Evolutionary conservation across 1,140 invertebrate genomes (phyloP), one percentile per base, ranked within the genome.

Genomic region (Hestina assimilis): DNA sequence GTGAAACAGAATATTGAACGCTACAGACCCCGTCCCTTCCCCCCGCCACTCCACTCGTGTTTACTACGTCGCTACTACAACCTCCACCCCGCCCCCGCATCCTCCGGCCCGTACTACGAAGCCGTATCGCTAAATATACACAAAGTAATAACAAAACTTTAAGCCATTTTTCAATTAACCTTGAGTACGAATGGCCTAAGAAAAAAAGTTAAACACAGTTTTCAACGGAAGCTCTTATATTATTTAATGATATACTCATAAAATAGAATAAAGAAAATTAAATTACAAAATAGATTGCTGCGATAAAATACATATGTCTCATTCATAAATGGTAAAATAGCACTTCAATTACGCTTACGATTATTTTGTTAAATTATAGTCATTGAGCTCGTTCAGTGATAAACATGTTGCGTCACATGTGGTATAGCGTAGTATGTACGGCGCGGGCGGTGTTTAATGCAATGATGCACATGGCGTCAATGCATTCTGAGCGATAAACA

Each of bases 31-130:
- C 26, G 41, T 21, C 52, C 42, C 31, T 35, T 24, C 56, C 42
- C 51, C 28, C 31, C 40, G 47, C 43, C 47, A 51, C 45, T 46
- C 46, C 41, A 48, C 21, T 60, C 60, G 63, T 63, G 66, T 62
- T 78, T 83, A 83, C 79, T 83, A 83, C 77, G 76, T 55, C 65
- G 66, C 62, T 75, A 82, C 76, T 82, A 79, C 73, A 80, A 64
- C 75, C 72, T 74, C 54, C 66, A 38, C 63, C 14, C 58, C 45
- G 23, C 56, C 38, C 43, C 66, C 56, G 51, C 67, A 42, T 68
- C 66, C 68, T 66, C 63, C 59, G 23, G 35, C 40, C 47, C 47
- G 61, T 69, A 68, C 70, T 58, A 71, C 35, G 66, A 53, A 33
- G 59, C 53, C 57, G 26, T 56, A 50, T 40, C 53, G 43, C 40